These are phyloP conservation scores for Cephonodes hylas DNA, from an alignment of 2,888 invertebrate genomes.

Conservation along the genomic window DNA sequence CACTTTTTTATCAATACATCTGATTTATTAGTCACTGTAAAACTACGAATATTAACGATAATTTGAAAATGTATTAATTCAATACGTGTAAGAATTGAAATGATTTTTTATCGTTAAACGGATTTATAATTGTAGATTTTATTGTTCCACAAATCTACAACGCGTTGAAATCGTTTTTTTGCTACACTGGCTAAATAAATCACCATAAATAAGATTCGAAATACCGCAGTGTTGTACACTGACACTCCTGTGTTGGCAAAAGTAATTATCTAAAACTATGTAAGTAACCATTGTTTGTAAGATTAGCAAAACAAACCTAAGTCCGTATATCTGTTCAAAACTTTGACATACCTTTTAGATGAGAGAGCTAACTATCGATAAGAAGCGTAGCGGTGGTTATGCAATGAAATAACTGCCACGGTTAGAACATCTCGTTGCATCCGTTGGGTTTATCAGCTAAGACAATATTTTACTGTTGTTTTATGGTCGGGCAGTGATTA, in stretches of 20 bases:
- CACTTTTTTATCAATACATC: no score
- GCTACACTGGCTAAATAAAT: neutral
- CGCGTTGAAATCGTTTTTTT: conserved; percentile 5
- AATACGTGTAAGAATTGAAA: no score
- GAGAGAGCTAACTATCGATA: neutral
- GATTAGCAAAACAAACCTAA: neutral
- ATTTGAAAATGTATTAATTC: no score
- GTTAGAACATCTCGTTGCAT: neutral
- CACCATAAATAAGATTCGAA: neutral
- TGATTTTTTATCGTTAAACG: neutral
- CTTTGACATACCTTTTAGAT: neutral
- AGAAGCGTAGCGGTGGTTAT: neutral
- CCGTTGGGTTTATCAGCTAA: neutral
- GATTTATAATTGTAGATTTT: neutral
- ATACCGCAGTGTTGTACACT: neutral
- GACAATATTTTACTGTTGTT: neutral
- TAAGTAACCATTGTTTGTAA: conserved; percentile 2
- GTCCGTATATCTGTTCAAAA: neutral
- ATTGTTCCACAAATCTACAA: neutral
- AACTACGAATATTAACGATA: no score
- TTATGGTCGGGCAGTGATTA: neutral
- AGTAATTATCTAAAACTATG: conserved; percentile 11
- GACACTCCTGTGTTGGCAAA: neutral
- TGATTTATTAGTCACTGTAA: no score
- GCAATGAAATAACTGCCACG: neutral